These are phyloP conservation scores for Phaedon cochleariae DNA, from an alignment of 2,888 invertebrate species.

Conservation along the genomic window DNA sequence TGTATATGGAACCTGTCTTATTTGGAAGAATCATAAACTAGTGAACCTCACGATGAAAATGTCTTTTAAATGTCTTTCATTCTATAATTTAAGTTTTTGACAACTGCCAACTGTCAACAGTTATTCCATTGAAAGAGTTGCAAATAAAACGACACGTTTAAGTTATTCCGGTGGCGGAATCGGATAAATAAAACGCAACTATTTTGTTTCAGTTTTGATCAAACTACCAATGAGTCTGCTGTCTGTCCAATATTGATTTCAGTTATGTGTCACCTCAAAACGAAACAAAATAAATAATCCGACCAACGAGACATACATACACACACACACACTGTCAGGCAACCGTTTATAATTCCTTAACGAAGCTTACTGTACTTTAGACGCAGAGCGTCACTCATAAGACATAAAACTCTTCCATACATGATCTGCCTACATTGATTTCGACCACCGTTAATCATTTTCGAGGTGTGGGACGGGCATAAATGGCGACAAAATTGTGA, in stretches of 20 bases:
- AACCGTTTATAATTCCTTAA: conserved; percentile 44
- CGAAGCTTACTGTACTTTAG: conserved; percentile 43
- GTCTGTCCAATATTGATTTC: conserved; percentile 13
- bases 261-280: conserved; percentile 22
- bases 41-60: no score
- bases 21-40: no score
- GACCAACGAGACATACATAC: conserved; percentile 37
- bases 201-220: no score
- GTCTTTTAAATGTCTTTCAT: no score
- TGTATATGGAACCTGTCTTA: no score
- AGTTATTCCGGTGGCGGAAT: no score
- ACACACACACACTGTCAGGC: conserved; percentile 26
- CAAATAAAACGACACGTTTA: no score
- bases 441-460: conserved; percentile 40
- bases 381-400: conserved; percentile 37
- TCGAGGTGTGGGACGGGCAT: conserved; percentile 28
- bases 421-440: conserved; percentile 33
- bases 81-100: no score
- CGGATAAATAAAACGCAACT: no score
- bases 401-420: conserved; percentile 38
- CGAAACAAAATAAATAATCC: conserved; percentile 33
- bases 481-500: conserved; percentile 37
- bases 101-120: no score
- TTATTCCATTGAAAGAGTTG: no score
- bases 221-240: not conserved